phyloP scores from a whole-genome alignment of 2,888 invertebrate species.

The Calliphora vomitoria region DNA sequence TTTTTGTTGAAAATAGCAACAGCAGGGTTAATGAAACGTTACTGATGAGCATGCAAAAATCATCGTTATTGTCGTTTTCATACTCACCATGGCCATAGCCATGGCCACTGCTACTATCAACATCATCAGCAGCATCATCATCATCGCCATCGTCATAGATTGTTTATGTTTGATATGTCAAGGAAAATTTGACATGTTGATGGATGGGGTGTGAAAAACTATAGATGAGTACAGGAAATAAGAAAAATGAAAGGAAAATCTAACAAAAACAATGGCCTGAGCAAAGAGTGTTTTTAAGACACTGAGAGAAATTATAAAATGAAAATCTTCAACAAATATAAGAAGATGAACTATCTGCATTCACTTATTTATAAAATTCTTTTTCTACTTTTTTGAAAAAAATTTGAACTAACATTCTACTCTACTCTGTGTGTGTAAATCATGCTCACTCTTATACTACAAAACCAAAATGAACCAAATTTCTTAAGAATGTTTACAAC shows the following conservation, averaged over 20 bases:
- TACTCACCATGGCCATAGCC: conserved; percentile 8
- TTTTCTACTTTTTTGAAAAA: too few species aligned
- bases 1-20: conserved; percentile 41
- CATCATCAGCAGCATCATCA: conserved; percentile 37
- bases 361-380: too few species aligned
- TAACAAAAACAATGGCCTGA: conserved; percentile 12
- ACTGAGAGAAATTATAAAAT: conserved; percentile 35
- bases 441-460: too few species aligned
- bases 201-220: conserved; percentile 78
- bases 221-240: conserved; percentile 52
- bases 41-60: conserved; percentile 78
- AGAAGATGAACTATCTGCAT: too few species aligned
- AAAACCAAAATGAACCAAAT: too few species aligned
- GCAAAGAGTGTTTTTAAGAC: background rate
- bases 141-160: conserved; percentile 56
- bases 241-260: conserved; percentile 44
- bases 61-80: conserved; percentile 34
- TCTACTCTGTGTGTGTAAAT: too few species aligned
- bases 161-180: conserved; percentile 81
- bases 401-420: too few species aligned
- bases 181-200: conserved; percentile 80
- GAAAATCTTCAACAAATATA: too few species aligned
- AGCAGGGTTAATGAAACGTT: conserved; percentile 82
- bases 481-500: too few species aligned
- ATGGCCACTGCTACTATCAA: background rate